phyloP scores from a whole-genome alignment of 2,888 invertebrate species.

The Ophraella communa region DNA sequence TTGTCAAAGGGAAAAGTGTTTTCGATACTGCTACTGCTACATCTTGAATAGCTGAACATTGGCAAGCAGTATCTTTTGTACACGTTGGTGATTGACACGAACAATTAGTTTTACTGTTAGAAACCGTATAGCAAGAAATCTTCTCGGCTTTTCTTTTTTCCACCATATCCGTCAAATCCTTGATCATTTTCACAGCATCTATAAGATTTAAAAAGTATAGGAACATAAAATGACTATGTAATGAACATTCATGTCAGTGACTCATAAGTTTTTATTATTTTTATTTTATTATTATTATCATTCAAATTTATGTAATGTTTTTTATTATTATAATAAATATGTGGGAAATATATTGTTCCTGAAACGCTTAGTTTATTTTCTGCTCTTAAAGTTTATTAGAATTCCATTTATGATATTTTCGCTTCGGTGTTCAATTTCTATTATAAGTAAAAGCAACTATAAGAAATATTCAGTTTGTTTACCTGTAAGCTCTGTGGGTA shows the following conservation, averaged over 20 bases:
- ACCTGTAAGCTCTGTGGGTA: constrained; percentile 49
- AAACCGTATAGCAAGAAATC: background rate
- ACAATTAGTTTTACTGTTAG: constrained; percentile 25
- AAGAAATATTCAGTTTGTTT: background rate
- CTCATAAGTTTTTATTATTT: no score
- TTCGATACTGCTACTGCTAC: constrained; percentile 19
- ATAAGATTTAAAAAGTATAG: background rate
- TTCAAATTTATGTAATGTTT: no score
- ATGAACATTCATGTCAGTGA: no score
- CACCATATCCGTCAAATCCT: constrained; percentile 52
- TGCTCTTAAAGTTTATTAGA: no score
- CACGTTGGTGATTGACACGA: constrained; percentile 32
- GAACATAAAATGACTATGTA: no score
- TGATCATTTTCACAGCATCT: constrained; percentile 51
- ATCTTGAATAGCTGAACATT: constrained; percentile 27
- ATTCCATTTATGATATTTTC: background rate
- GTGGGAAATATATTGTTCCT: no score
- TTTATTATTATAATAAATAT: no score
- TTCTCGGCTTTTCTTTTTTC: constrained; percentile 38
- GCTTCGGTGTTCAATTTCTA: no score
- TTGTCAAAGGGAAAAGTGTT: background rate
- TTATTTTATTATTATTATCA: no score
- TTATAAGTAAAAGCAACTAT: no score
- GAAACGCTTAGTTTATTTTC: no score
- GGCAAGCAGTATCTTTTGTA: constrained; percentile 27